Conservation (phyloP, 2,113 vertebrate genomes). For the Telmatochromis sp. region DNA sequence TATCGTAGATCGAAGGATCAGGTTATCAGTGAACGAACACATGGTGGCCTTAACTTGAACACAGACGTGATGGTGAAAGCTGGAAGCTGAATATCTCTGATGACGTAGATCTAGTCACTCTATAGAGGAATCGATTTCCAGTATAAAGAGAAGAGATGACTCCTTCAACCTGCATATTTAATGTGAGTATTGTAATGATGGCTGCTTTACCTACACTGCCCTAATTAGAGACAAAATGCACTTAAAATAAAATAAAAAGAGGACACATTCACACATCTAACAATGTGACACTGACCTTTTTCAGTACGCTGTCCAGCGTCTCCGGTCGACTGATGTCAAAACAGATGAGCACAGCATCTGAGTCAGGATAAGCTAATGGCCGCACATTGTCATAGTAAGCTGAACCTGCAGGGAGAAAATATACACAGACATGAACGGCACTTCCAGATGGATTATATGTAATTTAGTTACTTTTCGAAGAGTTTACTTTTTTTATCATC, state of each 20-base stretch:
- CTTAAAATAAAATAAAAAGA: not conserved
- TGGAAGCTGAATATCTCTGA: not conserved
- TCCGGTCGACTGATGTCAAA: slow-evolving; percentile 69
- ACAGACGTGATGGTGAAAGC: not conserved
- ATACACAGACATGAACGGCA: not conserved
- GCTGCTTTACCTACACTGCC: not conserved
- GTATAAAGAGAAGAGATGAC: not conserved
- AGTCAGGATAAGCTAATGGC: slow-evolving; percentile 61
- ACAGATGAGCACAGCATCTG: slow-evolving; percentile 67
- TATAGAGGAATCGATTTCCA: not conserved
- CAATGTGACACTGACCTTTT: slow-evolving; percentile 61
- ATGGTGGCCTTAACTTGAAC: not conserved
- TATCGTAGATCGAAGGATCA: not conserved
- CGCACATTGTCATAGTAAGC: slow-evolving; percentile 68
- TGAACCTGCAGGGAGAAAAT: slow-evolving; percentile 40
- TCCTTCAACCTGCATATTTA: not conserved
- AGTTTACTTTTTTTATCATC: not conserved
- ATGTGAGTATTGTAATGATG: not conserved
- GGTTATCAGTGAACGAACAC: not conserved
- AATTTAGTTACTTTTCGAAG: not conserved
- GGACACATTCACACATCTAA: not conserved
- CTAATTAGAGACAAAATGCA: not conserved
- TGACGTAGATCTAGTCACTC: not conserved
- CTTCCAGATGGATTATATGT: not conserved
- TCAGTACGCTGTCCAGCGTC: slow-evolving; percentile 63